A percentile compares a stretch with the other conserved stretches of the same genome.
These are phyloP conservation scores for Cryptus viduatorius DNA, from an alignment of 2,888 invertebrate species.

Conservation along the genomic window DNA sequence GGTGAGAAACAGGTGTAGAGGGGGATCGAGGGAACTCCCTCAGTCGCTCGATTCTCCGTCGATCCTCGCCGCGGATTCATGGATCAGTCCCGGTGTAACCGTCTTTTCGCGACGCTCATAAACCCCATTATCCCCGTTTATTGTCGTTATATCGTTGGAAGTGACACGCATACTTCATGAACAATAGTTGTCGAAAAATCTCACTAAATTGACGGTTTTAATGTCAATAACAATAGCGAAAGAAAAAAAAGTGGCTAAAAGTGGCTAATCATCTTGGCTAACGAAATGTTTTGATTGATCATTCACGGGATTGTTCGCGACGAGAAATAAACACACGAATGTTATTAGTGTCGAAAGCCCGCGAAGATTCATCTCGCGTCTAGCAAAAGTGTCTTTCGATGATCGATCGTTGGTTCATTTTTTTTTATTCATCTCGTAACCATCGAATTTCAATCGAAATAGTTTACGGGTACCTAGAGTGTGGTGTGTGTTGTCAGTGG, in stretches of 20 bases:
- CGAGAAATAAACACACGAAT: conserved; percentile 9
- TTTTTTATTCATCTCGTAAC: background rate
- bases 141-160: background rate
- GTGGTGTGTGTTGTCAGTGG: background rate
- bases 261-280: background rate
- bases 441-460: conserved; percentile 2
- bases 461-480: conserved; percentile 6
- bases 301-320: background rate
- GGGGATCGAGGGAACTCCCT: conserved; percentile 73
- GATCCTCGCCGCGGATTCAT: conserved; percentile 73
- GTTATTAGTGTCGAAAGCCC: conserved; percentile 22
- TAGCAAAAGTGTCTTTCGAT: conserved; percentile 19
- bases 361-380: background rate
- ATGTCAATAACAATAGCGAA: background rate
- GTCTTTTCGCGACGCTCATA: conserved; percentile 70
- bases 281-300: conserved; percentile 38
- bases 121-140: background rate
- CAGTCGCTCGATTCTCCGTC: conserved; percentile 66
- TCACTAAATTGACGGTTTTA: background rate
- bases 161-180: background rate
- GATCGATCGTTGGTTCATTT: conserved; percentile 31
- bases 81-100: conserved; percentile 78
- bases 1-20: conserved; percentile 75
- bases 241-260: background rate
- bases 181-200: background rate